These are phyloP conservation scores for Lydus trimaculatus DNA, from an alignment of 2,888 invertebrate species.

Conservation along the genomic window DNA sequence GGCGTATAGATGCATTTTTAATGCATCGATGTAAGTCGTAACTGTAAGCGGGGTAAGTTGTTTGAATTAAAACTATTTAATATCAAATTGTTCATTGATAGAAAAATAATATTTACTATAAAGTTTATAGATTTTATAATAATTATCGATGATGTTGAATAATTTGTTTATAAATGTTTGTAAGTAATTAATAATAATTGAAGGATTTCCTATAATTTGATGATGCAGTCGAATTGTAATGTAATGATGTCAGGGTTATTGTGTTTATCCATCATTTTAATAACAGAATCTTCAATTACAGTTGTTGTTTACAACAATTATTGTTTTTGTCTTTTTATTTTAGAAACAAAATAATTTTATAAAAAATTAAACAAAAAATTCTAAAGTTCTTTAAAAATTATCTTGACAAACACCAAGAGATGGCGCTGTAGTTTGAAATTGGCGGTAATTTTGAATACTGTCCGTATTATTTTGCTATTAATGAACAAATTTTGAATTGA, in stretches of 20 bases:
- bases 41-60: neutral
- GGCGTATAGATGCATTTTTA: neutral
- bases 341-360: neutral
- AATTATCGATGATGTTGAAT: neutral
- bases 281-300: neutral
- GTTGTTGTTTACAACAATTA: neutral
- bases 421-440: neutral
- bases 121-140: neutral
- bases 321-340: neutral
- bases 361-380: neutral
- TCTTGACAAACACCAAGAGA: neutral
- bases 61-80: neutral
- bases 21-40: neutral
- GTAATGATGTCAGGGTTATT: neutral
- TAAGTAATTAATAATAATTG: neutral
- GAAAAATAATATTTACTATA: neutral
- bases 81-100: constrained; percentile 5
- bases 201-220: neutral
- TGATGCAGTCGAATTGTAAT: neutral
- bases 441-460: neutral
- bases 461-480: neutral
- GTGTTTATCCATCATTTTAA: neutral
- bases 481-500: neutral
- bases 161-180: neutral
- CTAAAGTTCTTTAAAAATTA: no score